These are phyloP conservation scores for Agrotis puta DNA, from an alignment of 2,888 invertebrate genomes.

Conservation along the genomic window DNA sequence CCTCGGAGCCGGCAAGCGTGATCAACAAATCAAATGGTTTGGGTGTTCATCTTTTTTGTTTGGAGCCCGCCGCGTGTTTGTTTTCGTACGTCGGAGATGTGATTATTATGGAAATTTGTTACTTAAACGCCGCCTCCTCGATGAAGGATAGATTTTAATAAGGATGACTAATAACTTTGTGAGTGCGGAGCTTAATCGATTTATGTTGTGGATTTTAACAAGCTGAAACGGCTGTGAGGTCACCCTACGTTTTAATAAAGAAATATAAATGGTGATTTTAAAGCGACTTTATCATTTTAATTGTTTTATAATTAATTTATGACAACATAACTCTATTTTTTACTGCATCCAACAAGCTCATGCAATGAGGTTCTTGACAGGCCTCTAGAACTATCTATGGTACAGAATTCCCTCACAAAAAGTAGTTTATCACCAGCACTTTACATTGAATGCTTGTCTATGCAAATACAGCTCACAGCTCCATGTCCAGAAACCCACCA, in stretches of 20 bases:
- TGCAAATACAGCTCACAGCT: constrained; percentile 49
- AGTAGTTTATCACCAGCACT: constrained; percentile 45
- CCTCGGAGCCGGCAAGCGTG: constrained; percentile 81
- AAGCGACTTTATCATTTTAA: constrained; percentile 27
- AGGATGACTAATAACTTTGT: constrained; percentile 73
- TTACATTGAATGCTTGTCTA: constrained; percentile 57
- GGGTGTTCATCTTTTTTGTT: constrained; percentile 75
- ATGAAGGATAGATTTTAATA: constrained; percentile 77
- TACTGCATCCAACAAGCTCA: constrained; percentile 7
- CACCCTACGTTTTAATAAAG: constrained; percentile 29
- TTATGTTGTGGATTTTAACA: constrained; percentile 49
- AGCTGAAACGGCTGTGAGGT: constrained; percentile 36
- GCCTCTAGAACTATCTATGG: constrained; percentile 16
- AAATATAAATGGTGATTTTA: constrained; percentile 7
- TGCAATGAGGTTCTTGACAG: constrained; percentile 33
- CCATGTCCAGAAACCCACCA: constrained; percentile 37
- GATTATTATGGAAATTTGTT: constrained; percentile 86
- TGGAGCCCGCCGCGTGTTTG: constrained; percentile 84
- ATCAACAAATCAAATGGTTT: constrained; percentile 85
- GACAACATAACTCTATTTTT: constrained; percentile 27
- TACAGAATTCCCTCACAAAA: constrained; percentile 49
- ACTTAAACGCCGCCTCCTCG: constrained; percentile 72
- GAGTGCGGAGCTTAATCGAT: constrained; percentile 43
- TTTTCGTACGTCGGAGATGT: constrained; percentile 86
- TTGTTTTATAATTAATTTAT: constrained; percentile 52